phyloP scores from a whole-genome alignment of 2,797 vertebrate genomes.

The Xenops minutus region DNA sequence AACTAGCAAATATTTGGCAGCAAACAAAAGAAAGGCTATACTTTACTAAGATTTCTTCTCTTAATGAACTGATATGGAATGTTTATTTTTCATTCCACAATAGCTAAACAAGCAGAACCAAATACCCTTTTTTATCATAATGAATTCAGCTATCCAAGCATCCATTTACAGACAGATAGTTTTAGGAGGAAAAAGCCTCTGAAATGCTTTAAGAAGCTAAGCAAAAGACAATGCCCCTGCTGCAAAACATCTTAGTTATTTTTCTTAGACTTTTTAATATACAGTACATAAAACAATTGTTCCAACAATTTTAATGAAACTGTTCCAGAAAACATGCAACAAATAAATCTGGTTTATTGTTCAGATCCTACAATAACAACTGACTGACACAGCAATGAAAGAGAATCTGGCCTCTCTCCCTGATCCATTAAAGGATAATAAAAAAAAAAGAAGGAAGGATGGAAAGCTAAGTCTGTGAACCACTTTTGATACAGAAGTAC shows the following conservation, averaged over 20 bases:
- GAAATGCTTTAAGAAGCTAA: not conserved
- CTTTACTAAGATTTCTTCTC: not conserved
- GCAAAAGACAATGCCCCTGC: not conserved
- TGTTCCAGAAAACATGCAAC: not conserved
- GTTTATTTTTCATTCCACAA: constrained; percentile 10
- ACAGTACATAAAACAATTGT: not conserved
- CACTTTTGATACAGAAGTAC: not conserved
- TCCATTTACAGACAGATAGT: not conserved
- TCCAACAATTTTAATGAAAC: not conserved
- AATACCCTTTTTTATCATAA: not conserved
- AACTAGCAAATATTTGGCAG: not conserved
- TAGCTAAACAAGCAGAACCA: not conserved
- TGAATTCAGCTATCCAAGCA: not conserved
- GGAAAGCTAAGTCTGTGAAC: not conserved
- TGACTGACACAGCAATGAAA: not conserved
- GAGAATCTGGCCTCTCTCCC: not conserved
- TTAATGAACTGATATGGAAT: not conserved
- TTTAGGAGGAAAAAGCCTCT: not conserved
- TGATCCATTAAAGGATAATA: not conserved
- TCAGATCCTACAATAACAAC: not conserved
- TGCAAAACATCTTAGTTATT: not conserved
- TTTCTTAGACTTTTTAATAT: not conserved
- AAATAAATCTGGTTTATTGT: not conserved
- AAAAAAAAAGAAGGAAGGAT: not conserved
- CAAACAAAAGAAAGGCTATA: not conserved